Base-by-base conservation (phyloP, 1,140 invertebrate genomes). In the Eupristina koningsbergeri region DNA sequence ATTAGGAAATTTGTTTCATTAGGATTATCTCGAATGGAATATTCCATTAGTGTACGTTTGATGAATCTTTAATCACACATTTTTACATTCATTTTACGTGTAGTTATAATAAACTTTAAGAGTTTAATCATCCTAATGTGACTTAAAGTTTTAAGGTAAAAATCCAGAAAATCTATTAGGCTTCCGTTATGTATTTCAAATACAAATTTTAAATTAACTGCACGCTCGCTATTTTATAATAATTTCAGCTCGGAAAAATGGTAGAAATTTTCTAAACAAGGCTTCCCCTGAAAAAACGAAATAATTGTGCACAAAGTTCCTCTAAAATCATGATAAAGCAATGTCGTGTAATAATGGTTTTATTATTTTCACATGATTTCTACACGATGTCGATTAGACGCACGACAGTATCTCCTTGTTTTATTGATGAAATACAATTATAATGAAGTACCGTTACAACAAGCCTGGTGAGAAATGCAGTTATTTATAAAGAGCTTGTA, bases 401-500 rank as follows among this genome's bases (percentile, higher is more conserved):
- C 39, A 41, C 36, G 67, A 71, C 67, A 71, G 67, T 26, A 26
- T 41, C 26, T 39, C 22, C 67, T 41, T 71, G 39, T 71, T 41
- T n/a, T 36, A 41, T 31, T 9, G 67, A 71, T 71, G 67, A 41
- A 71, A 71, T 71, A 71, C 67, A 71, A 71, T 71, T 71, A 71
- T 71, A 71, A n/a, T n/a, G 36, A 36, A 41, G 67, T 41, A 71
- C 67, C 67, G 67, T 71, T 71, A 71, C 41, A 41, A 71, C 6
- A 17, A n/a, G 67, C 67, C 22, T 36, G 39, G 31, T 41, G 67
- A 71, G 67, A 71, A 41, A 71, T 71, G 67, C 67, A 71, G 67
- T 71, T 71, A 71, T 71, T 71, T 71, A 71, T 71, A 71, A 71
- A 36, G 36, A 41, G 36, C 67, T 71, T 71, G 31, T 71, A 71